Evolutionary conservation across 2,113 vertebrate species (phyloP).

Genomic region (Lontra canadensis): DNA sequence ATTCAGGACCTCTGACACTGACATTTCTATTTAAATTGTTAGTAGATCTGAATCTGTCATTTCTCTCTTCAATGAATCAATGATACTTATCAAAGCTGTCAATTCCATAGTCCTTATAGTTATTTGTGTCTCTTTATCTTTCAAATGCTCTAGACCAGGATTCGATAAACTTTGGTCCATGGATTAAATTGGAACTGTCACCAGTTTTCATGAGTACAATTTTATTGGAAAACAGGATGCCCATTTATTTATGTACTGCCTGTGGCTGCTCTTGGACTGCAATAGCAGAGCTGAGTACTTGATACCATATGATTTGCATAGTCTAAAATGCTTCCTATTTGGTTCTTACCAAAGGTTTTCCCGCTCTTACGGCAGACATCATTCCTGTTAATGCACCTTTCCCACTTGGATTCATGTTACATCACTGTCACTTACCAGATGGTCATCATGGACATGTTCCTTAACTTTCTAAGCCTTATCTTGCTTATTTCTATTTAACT

Average conservation of each 20-base stretch:
- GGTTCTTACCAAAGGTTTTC: not conserved
- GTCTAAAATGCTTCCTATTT: not conserved
- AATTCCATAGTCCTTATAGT: not conserved
- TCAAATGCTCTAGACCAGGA: not conserved
- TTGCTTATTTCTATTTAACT: not conserved
- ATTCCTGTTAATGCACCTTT: not conserved
- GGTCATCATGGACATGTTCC: not conserved
- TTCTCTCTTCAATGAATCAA: not conserved
- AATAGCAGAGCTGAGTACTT: not conserved
- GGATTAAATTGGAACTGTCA: not conserved
- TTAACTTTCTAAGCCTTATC: not conserved
- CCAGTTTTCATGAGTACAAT: not conserved
- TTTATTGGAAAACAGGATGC: not conserved
- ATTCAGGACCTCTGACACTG: not conserved
- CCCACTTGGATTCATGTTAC: not conserved
- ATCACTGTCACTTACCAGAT: not conserved
- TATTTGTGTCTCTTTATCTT: not conserved
- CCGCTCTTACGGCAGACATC: fast-evolving
- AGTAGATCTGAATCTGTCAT: not conserved
- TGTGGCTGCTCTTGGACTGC: not conserved
- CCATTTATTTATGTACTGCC: not conserved
- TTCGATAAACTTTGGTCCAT: not conserved
- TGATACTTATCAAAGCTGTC: not conserved
- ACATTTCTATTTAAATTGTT: not conserved
- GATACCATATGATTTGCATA: not conserved